Base-by-base conservation (phyloP, 2,888 invertebrate genomes). In the Deilephila elpenor region DNA sequence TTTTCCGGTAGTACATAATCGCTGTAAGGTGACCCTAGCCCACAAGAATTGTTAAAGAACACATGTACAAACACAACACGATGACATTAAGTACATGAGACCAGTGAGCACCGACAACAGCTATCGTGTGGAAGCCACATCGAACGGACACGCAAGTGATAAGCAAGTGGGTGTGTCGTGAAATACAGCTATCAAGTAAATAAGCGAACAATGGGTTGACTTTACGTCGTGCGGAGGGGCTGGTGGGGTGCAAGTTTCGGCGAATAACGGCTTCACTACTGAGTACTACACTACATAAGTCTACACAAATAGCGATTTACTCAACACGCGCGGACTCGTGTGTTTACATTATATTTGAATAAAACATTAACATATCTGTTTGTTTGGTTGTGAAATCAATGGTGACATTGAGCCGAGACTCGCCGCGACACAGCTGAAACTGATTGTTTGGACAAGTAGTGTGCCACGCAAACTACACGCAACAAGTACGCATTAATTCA, bases 161-260 rank as follows among this genome's bases (percentile, higher is more conserved):
- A 53, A 53, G 25, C 25, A 25, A 53, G 19, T 53, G 20, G 44
- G 53, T 34, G 82, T 82, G 84, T 81, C 79, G 81, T 83, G 85
- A 84, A 83, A 84, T 81, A 14, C 19, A 82, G 19, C n/a, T 5
- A 37, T 64, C 20, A 85, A 83, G 82, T 79, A 81, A 80, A 82
- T 82, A 84, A 88, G 82, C 77, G 85, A 89, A 90, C 93, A 93
- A 93, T 93, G 94, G 94, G 94, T 93, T 85, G 93, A 93, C 94
- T 93, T 93, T 82, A 87, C 87, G 92, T 84, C 92, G 91, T 87
- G 88, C 82, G 86, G 87, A 84, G 85, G 90, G 90, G 84, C 77
- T 73, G 79, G 81, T 77, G 71, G 79, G 85, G 81, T 77, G 78
- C 82, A 80, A 75, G 71, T 34, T 71, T 70, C 7, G 44, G 34